Evolutionary conservation across 2,797 vertebrate species (phyloP).

Genomic region (Silurus aristotelis): DNA sequence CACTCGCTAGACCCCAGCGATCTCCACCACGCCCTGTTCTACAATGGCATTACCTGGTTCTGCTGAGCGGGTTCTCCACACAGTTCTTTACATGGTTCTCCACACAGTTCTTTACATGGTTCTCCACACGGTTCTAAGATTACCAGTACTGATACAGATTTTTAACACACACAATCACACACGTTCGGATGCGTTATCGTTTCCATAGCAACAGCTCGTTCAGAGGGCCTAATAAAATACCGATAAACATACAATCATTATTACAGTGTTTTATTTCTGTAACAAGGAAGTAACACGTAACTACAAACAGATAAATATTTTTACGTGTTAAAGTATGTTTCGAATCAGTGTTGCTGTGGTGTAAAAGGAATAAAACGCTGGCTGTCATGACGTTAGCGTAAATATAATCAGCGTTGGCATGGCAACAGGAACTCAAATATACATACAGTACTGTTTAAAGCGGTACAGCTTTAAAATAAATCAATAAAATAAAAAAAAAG

Average conservation of each 20-base stretch:
- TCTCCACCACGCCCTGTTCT: conserved; percentile 21
- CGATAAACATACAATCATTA: background rate
- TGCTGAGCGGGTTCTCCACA: background rate
- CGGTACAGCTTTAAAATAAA: too few species aligned
- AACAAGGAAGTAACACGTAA: background rate
- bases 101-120: too few species aligned
- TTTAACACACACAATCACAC: too few species aligned
- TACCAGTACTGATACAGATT: background rate
- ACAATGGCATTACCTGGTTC: conserved; percentile 19
- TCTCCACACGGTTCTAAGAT: too few species aligned
- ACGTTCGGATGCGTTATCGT: background rate
- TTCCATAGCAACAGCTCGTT: background rate
- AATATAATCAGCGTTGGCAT: background rate
- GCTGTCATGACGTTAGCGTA: background rate
- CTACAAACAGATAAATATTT: background rate
- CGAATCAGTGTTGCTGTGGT: background rate
- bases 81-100: too few species aligned
- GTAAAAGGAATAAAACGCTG: background rate
- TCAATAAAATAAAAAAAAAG: too few species aligned
- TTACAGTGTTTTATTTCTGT: background rate
- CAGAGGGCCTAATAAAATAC: background rate
- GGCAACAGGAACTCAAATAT: background rate
- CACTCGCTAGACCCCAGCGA: conserved; percentile 35
- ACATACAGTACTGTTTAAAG: too few species aligned
- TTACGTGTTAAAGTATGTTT: background rate